Evolutionary conservation across 2,797 vertebrate genomes (phyloP), one percentile per base, ranked within the genome.

Genomic region (Phylloscopus collybita): DNA sequence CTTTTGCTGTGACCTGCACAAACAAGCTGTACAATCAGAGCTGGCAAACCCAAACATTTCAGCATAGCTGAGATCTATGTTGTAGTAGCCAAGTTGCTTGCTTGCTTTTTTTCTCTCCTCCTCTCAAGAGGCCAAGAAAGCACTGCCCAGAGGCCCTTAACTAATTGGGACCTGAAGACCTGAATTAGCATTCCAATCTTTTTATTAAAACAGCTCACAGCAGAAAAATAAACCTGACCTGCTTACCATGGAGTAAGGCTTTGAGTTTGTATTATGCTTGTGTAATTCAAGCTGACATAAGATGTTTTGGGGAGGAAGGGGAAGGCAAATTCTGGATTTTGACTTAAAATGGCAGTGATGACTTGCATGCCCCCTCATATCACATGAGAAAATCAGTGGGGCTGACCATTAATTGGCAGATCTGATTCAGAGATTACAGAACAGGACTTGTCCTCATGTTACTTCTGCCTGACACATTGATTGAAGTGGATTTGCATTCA

Each of bases 281-380:
- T 42, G 45, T 93, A 94, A 97, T 97, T 94, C 88, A 97, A 94
- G 51, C 66, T 93, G 95, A 97, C 86, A 83, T 40, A 74, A 80
- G 51, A 64, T 94, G 84, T 34, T 84, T 38, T 27, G 56, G 62
- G 60, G 67, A 80, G 34, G 51, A 91, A 85, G 60, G 27, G 86
- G 32, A 86, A 81, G 47, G 64, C 20, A 13, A 67, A 74, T 71
- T 80, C 67, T 73, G 66, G 69, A 92, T 87, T 80, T 88, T 95
- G 49, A 90, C 88, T 93, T 30, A 29, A 76, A 92, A 80, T 42
- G 82, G 65, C 56, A 93, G 57, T 13, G 61, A 59, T 80, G 34
- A 84, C 30, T 80, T 69, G 34, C 45, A 27, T 53, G 66, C 40
- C 36, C 61, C 47, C 62, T 71, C 40, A 36, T 20, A 80, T 6